Evolutionary conservation across 2,113 vertebrate species (phyloP).

Genomic region (Nipponia nippon): DNA sequence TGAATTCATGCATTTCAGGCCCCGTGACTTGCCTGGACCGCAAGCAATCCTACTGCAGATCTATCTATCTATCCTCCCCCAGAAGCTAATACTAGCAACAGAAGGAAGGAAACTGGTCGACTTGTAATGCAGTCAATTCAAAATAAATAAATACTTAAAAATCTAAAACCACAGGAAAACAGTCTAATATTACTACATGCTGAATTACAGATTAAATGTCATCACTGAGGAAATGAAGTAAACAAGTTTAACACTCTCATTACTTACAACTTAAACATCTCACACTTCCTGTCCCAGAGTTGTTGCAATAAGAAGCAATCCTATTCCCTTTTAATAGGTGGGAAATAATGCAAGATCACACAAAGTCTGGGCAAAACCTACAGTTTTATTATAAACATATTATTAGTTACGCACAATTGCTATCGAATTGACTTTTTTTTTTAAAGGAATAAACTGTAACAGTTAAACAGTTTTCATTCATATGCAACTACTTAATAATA

Average conservation of each 20-base stretch:
- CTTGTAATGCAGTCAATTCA: not conserved
- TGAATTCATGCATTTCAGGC: not conserved
- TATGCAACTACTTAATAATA: not conserved
- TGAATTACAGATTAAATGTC: not conserved
- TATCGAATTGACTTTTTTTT: not conserved
- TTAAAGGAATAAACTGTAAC: not conserved
- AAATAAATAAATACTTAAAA: not conserved
- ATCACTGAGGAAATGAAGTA: not conserved
- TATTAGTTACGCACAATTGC: not conserved
- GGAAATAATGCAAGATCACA: not conserved
- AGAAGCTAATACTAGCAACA: not conserved
- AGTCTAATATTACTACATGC: not conserved
- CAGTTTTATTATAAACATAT: not conserved
- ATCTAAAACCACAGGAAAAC: not conserved
- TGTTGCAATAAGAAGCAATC: not conserved
- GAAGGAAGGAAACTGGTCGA: not conserved
- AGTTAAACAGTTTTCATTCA: not conserved
- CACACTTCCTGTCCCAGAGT: not conserved
- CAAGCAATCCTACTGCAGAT: not conserved
- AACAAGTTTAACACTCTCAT: not conserved
- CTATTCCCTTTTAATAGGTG: not conserved
- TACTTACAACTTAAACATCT: not conserved
- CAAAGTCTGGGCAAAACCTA: not conserved
- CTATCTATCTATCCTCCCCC: not conserved
- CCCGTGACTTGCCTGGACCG: not conserved